A percentile compares a stretch with the other conserved stretches of the same genome.
Evolutionary conservation across 2,113 vertebrate genomes (phyloP).

Genomic region (Orthonyx spaldingii): DNA sequence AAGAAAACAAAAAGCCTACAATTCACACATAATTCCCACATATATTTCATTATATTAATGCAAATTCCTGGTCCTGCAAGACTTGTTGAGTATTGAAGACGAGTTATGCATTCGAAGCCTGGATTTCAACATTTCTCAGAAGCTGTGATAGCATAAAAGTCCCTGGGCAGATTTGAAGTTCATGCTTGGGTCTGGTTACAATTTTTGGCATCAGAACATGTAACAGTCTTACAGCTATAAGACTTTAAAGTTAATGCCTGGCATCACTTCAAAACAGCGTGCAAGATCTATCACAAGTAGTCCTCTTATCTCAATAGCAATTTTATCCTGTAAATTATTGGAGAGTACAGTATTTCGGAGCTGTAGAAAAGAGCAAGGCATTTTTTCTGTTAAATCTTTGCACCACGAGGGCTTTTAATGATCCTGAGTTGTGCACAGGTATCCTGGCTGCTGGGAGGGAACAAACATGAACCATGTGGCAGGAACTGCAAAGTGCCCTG

Average conservation of each 20-base stretch:
- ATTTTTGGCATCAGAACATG: conserved; percentile 52
- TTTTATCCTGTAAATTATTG: conserved; percentile 55
- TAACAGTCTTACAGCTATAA: conserved; percentile 36
- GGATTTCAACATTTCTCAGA: conserved; percentile 34
- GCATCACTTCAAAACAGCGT: conserved; percentile 60
- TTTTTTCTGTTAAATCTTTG: background rate
- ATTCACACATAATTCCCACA: background rate
- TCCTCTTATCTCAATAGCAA: conserved; percentile 65
- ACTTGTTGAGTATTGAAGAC: background rate
- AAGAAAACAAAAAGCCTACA: background rate
- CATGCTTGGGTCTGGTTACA: conserved; percentile 55
- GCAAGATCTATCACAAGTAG: conserved; percentile 58
- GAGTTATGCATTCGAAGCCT: background rate
- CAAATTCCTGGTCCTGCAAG: background rate
- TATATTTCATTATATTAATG: conserved; percentile 20
- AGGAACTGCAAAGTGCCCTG: background rate
- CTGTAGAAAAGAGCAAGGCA: conserved; percentile 2
- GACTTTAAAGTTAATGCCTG: conserved; percentile 59
- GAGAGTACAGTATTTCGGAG: conserved; percentile 3
- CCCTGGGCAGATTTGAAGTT: conserved; percentile 46
- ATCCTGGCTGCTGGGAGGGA: background rate
- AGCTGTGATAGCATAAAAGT: background rate
- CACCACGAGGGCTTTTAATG: background rate
- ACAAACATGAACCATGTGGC: background rate
- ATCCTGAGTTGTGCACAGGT: background rate